phyloP scores from a whole-genome alignment of 1,140 invertebrate genomes.

The Ceratina japonica region DNA sequence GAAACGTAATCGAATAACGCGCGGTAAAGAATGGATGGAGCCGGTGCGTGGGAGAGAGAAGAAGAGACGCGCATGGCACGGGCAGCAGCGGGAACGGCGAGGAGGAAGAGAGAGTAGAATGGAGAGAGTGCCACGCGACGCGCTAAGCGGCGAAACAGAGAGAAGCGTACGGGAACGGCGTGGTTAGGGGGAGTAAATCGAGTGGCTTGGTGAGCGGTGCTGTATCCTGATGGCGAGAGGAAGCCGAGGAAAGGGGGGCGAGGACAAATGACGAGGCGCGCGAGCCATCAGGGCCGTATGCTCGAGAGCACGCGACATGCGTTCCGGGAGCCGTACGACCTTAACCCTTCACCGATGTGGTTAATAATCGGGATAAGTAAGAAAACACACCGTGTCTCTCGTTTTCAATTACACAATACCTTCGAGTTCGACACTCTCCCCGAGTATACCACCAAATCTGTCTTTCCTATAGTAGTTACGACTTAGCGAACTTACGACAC shows the following conservation, averaged over 20 bases:
- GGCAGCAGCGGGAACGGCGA: background rate
- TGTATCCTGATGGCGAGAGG: slow-evolving; percentile 8
- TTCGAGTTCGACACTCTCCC: too few relatives aligned
- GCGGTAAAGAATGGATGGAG: background rate
- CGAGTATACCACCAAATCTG: too few relatives aligned
- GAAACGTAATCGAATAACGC: slow-evolving; percentile 22
- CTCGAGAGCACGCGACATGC: slow-evolving; percentile 56
- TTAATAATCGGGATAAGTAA: slow-evolving; percentile 11
- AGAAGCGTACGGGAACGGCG: slow-evolving; percentile 11
- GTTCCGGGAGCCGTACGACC: slow-evolving; percentile 34
- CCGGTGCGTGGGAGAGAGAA: background rate
- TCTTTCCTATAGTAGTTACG: too few relatives aligned
- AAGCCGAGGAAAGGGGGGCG: slow-evolving; percentile 36
- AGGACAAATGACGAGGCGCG: slow-evolving; percentile 63
- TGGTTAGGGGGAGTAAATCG: slow-evolving; percentile 22
- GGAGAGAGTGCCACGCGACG: slow-evolving; percentile 55
- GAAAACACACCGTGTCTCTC: background rate
- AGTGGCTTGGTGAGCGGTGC: slow-evolving; percentile 35
- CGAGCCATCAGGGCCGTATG: slow-evolving; percentile 63
- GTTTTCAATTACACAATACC: too few relatives aligned
- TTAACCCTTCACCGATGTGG: slow-evolving; percentile 8
- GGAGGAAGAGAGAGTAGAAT: slow-evolving; percentile 14
- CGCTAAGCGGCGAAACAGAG: slow-evolving; percentile 8
- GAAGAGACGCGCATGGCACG: background rate
- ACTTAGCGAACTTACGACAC: too few relatives aligned